Evolutionary conservation across 1,140 invertebrate species (phyloP), one percentile per base, ranked within the genome.

Genomic region (Harpegnathos saltator): DNA sequence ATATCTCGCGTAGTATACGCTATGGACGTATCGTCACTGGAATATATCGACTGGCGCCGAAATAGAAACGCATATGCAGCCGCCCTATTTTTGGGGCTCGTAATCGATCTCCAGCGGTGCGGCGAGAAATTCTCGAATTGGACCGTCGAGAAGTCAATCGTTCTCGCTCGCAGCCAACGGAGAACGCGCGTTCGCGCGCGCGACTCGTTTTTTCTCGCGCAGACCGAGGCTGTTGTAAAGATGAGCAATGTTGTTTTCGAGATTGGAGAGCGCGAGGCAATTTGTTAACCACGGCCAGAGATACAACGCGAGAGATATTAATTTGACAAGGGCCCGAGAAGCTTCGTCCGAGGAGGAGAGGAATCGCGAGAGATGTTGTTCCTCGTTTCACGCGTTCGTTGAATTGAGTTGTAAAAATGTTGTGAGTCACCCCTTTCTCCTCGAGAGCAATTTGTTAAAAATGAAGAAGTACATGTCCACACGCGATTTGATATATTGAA

Each of bases 31-130:
- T 86, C 74, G 58, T 73, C 19, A 38, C 17, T 62, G 81, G 77
- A 9, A 87, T 81, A 85, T 61, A 73, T 86, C 62, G 71, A 52
- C 65, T 48, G 73, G 3, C 24, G 87, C 59, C 69, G 74, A 89
- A 89, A 89, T 89, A 89, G 87, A 89, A 89, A 82, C 86, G 87
- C 72, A 88, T 89, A 89, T 85, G 83, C 84, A 86, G 73, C 22
- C 19, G 68, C 62, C 73, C 83, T 89, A 89, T 88, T 89, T 89
- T 89, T 85, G 86, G 83, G 52, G 50, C 62, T 38, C 62, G 82
- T 61, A 56, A 88, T 88, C 72, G 87, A 85, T 84, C 81, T 75
- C 66, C 59, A 44, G 50, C 50, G 75, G 52, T 68, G 54, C 48
- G 54, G 29, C n/a, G 24, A 24, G 29, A 26, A 82, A 81, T 81